These are phyloP conservation scores for Macropodus opercularis DNA, from an alignment of 2,797 vertebrate species.

Conservation along the genomic window DNA sequence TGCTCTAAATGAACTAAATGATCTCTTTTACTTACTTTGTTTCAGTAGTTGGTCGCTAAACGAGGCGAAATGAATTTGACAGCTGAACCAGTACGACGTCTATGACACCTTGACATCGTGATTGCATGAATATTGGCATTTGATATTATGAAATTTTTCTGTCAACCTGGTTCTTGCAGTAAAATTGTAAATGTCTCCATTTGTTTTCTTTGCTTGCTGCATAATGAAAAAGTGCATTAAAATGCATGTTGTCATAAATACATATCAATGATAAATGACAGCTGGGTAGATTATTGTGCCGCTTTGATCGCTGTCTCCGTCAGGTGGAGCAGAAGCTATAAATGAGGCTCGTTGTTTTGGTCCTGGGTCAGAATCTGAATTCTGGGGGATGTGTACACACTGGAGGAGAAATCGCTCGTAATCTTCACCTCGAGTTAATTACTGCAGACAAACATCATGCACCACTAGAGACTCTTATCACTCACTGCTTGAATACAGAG, in stretches of 20 bases:
- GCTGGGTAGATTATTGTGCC: constrained; percentile 71
- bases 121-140: constrained; percentile 30
- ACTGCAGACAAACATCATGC: constrained; percentile 76
- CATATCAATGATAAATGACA: constrained; percentile 72
- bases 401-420: constrained; percentile 74
- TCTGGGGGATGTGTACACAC: constrained; percentile 70
- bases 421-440: constrained; percentile 85
- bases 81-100: constrained; percentile 9
- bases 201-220: constrained; percentile 46
- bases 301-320: constrained; percentile 71
- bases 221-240: constrained; percentile 53
- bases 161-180: constrained; percentile 56
- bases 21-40: background rate
- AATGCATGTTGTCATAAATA: constrained; percentile 62
- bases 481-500: constrained; percentile 65
- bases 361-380: constrained; percentile 75
- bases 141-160: constrained; percentile 11
- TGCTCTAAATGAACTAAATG: no score
- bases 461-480: constrained; percentile 73
- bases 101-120: constrained; percentile 17
- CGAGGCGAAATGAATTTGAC: background rate
- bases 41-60: background rate
- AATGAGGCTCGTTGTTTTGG: constrained; percentile 75
- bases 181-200: constrained; percentile 59
- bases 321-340: constrained; percentile 61